Evolutionary conservation across 2,113 vertebrate species (phyloP), one percentile per base, ranked within the genome.

Genomic region (Xenus cinereus): DNA sequence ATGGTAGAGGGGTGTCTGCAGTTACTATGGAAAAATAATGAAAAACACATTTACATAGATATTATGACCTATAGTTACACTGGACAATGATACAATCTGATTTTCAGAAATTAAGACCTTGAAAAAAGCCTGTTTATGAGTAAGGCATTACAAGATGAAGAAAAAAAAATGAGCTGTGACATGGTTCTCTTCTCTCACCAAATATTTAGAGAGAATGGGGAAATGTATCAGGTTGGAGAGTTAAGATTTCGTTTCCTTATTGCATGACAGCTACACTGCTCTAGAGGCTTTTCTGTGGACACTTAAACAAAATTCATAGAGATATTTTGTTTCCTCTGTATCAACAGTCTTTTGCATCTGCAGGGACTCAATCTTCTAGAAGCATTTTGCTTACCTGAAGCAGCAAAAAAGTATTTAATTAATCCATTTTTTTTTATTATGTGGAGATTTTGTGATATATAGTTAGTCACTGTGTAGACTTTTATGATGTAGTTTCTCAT

Each of bases 401-500:
- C 10, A 84, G 82, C 39, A 54, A 87, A 89, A 86, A 78, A 8
- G 10, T 77, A 73, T 66, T 69, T 82, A 75, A 84, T 91, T 81
- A 62, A 66, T 79, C 15, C 1, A 4, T 43, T 64, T 56, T 82
- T 50, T 83, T 78, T 84, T 4, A 78, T 71, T 67, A 19, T 0
- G 0, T 78, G 43, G 13, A 43, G 10, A 6, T 54, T 87, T 94
- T 81, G 20, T 87, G 46, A 77, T 73, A 73, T 39, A 41, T 18
- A 41, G 9, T n/a, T 84, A 63, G 18, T 27, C 8, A 59, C 39
- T 75, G 32, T 23, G 17, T 20, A 51, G 73, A 30, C n/a, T 87
- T 95, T 93, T 82, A 95, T 77, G 41, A 71, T 48, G 22, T 14
- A 71, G 50, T 84, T 95, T 89, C 74, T 94, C 87, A 72, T 68